Percentiles rank a stretch among this genome's conserved stretches.
These are phyloP conservation scores for Drosophila nr. fundita DNA, from an alignment of 2,888 invertebrate species.

Conservation along the genomic window DNA sequence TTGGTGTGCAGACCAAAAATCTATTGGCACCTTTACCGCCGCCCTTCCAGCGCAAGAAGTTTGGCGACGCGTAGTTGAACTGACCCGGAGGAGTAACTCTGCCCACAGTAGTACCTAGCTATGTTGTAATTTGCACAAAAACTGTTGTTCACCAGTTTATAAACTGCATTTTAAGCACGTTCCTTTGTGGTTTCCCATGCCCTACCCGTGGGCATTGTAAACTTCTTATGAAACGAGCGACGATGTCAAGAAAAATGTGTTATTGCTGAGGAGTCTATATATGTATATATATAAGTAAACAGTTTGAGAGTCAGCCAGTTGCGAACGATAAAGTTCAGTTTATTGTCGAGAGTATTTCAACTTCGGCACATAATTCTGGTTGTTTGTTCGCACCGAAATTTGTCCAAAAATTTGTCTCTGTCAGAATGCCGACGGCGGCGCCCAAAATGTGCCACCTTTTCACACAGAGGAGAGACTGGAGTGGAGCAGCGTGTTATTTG, in stretches of 20 bases:
- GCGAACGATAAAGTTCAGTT: not conserved
- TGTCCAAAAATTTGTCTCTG: conserved; percentile 65
- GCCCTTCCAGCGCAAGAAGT: conserved; percentile 88
- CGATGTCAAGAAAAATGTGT: not conserved
- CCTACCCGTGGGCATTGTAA: not conserved
- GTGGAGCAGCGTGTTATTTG: conserved; percentile 1
- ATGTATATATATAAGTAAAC: not conserved
- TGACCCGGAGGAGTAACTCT: not conserved
- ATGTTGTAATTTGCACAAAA: conserved; percentile 30
- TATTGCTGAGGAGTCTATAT: not conserved
- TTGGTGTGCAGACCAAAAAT: conserved; percentile 90
- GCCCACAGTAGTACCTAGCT: conserved; percentile 34
- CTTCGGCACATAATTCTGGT: not conserved
- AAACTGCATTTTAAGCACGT: conserved; percentile 23
- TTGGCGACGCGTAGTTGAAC: conserved; percentile 85
- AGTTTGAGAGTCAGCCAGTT: not conserved
- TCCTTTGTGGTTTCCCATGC: conserved; percentile 12
- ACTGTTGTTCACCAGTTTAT: conserved; percentile 19
- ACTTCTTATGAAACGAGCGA: not conserved
- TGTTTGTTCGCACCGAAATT: conserved; percentile 24
- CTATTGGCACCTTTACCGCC: conserved; percentile 90
- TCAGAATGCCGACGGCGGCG: conserved; percentile 19
- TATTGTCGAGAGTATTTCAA: not conserved
- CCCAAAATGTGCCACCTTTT: not conserved
- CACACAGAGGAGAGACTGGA: not conserved